Evolutionary conservation across 2,888 invertebrate species (phyloP), one percentile per base, ranked within the genome.

Genomic region (Brachycybe producta): DNA sequence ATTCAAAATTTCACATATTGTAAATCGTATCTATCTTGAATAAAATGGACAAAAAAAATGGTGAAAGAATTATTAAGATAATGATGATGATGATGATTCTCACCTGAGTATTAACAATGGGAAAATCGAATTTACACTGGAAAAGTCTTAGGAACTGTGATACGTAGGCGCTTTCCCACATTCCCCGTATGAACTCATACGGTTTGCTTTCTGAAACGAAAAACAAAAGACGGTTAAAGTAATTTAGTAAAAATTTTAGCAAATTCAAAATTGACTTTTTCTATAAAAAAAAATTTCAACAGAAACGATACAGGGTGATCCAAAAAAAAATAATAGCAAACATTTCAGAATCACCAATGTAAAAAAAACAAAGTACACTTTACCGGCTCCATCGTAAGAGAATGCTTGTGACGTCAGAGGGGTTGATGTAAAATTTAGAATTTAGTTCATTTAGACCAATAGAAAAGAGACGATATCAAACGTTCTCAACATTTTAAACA

Each of bases 81-180:
- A n/a, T n/a, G n/a, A n/a, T n/a, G n/a, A n/a, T n/a, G n/a, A n/a
- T n/a, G n/a, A 27, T 3, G 2, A 40, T 15, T 15, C 57, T 55
- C 55, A 58, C 58, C 55, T 57, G 57, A 48, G 57, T 57, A 24
- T 49, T 57, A 52, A 58, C 38, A 38, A 54, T 52, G 34, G 45
- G 52, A 49, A 58, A 58, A 47, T 55, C 55, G 50, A 58, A 57
- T 52, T 57, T 58, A 45, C 54, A 52, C 46, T 55, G 54, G 48
- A 58, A 57, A 40, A 58, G 53, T 52, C 58, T 56, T 42, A 58
- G 51, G 54, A 58, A 58, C 51, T 58, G 57, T 55, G 58, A 54
- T 52, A 58, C 58, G 52, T 56, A 58, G 51, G 58, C 57, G 51
- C 58, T 51, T 58, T 58, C 58, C 58, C 58, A 58, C 58, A 58